phyloP scores from a whole-genome alignment of 2,797 vertebrate species.

The Syndactyla subalaris region DNA sequence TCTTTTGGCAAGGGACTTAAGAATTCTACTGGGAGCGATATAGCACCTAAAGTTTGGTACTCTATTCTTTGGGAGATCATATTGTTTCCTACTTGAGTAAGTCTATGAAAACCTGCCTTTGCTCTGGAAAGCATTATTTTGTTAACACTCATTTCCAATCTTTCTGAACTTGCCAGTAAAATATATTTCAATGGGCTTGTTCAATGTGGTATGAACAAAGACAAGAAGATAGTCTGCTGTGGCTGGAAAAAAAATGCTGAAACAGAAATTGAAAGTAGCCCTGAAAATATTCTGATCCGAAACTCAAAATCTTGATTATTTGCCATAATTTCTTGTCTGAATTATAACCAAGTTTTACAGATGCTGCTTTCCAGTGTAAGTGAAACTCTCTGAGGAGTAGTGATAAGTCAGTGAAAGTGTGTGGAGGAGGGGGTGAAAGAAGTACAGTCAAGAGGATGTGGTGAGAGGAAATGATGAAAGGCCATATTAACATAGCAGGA shows the following conservation, averaged over 20 bases:
- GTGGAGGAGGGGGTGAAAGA: background rate
- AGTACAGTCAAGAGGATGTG: slow-evolving; percentile 21
- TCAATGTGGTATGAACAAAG: background rate
- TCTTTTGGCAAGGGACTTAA: slow-evolving; percentile 39
- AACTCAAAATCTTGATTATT: slow-evolving; percentile 13
- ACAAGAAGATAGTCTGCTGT: background rate
- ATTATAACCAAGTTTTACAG: background rate
- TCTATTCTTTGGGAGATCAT: slow-evolving; percentile 1
- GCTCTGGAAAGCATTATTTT: background rate
- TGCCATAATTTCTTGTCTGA: slow-evolving; percentile 9
- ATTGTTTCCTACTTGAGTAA: slow-evolving; percentile 23
- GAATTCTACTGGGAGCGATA: slow-evolving; percentile 10
- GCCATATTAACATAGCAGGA: slow-evolving; percentile 54
- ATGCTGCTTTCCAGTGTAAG: background rate
- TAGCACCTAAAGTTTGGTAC: slow-evolving; percentile 18
- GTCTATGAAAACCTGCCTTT: slow-evolving; percentile 6
- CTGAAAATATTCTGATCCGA: background rate
- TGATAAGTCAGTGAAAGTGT: slow-evolving; percentile 16
- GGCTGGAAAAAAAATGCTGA: background rate
- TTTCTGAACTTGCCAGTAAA: slow-evolving; percentile 16
- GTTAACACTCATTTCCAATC: slow-evolving; percentile 23
- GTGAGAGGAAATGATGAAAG: slow-evolving; percentile 63
- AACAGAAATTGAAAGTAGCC: background rate
- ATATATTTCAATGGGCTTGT: slow-evolving; percentile 9
- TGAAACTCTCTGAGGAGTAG: slow-evolving; percentile 5